phyloP scores from a whole-genome alignment of 2,113 vertebrate species.

The Cyprinodon variegatus region DNA sequence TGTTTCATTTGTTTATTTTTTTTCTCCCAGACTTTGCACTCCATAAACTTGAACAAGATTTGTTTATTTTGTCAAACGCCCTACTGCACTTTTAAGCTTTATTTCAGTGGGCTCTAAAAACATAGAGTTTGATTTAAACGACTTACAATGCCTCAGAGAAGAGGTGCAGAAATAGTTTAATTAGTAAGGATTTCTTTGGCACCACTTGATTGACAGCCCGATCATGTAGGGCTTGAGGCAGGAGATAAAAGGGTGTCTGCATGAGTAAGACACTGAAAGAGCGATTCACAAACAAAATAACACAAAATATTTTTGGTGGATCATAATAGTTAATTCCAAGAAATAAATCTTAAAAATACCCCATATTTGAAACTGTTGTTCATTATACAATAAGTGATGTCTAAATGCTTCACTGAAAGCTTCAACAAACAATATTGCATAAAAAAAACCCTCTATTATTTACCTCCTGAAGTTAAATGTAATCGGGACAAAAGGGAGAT shows the following conservation, averaged over 20 bases:
- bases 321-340: slow-evolving; percentile 23
- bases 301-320: slow-evolving; percentile 17
- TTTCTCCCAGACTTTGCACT: slow-evolving; percentile 21
- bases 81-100: slow-evolving; percentile 43
- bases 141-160: slow-evolving; percentile 56
- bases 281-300: neutral
- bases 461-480: neutral
- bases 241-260: slow-evolving; percentile 16
- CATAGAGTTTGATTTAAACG: slow-evolving; percentile 32
- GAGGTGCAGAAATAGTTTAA: slow-evolving; percentile 55
- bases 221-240: slow-evolving; percentile 55
- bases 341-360: slow-evolving; percentile 1
- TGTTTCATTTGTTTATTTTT: slow-evolving; percentile 26
- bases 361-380: neutral
- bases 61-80: slow-evolving; percentile 56
- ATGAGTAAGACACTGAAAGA: neutral
- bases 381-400: neutral
- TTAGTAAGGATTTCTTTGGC: slow-evolving; percentile 20
- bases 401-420: neutral
- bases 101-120: slow-evolving; percentile 38
- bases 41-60: slow-evolving; percentile 43
- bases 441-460: neutral
- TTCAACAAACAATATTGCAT: neutral
- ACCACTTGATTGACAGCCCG: slow-evolving; percentile 61
- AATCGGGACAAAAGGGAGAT: neutral